Evolutionary conservation across 37 sponge, comb jelly and placozoan genomes (phyloP).

Genomic region (Beroe ovata): DNA sequence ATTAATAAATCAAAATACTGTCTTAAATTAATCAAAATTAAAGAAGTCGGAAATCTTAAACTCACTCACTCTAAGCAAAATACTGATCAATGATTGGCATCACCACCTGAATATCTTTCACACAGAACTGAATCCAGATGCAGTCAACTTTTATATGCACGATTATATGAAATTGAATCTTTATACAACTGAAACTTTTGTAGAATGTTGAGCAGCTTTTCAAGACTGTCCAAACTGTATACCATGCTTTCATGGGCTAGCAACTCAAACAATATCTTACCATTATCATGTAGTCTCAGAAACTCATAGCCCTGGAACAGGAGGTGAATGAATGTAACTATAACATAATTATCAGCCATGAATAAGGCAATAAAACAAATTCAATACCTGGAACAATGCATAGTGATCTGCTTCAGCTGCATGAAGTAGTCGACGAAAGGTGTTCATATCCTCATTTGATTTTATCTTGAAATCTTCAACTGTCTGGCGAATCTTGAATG

Average conservation of each 20-base stretch:
- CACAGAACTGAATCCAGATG: too few relatives aligned
- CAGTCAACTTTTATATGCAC: too few relatives aligned
- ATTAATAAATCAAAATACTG: too few relatives aligned
- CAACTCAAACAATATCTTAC: conserved; percentile 38
- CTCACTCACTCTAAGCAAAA: too few relatives aligned
- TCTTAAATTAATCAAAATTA: too few relatives aligned
- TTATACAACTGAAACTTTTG: conserved; percentile 53
- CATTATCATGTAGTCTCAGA: conserved; percentile 21
- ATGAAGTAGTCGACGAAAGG: conserved; percentile 21
- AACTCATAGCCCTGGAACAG: conserved; percentile 45
- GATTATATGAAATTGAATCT: conserved; percentile 19
- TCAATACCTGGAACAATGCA: conserved; percentile 53
- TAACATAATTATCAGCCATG: too few relatives aligned
- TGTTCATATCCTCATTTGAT: conserved; percentile 57
- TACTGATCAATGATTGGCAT: too few relatives aligned
- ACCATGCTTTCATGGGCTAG: conserved; percentile 48
- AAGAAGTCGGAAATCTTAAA: too few relatives aligned
- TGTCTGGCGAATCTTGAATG: conserved; percentile 7
- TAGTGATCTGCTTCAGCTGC: conserved; percentile 57
- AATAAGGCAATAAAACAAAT: too few relatives aligned
- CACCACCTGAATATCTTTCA: too few relatives aligned
- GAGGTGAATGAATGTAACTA: neutral
- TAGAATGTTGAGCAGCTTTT: conserved; percentile 13
- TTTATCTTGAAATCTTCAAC: conserved; percentile 39
- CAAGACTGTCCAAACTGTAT: conserved; percentile 28